Conservation (phyloP, 2,797 vertebrate genomes). For the Ctenopoma kingsleyae region DNA sequence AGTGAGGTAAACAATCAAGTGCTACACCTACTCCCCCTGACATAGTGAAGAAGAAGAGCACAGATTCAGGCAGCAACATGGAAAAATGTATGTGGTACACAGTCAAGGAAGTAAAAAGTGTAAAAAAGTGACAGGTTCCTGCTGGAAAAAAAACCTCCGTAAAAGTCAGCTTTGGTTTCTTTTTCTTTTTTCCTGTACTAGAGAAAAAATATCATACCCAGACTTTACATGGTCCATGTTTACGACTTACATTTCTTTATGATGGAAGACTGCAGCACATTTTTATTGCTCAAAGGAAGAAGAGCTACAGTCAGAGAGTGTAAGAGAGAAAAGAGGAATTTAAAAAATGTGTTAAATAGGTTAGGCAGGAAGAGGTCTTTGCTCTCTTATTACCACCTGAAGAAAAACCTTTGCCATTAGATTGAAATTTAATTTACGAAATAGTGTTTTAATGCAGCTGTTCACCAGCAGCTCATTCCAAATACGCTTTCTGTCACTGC, state of each 20-base stretch:
- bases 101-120: slow-evolving; percentile 45
- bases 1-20: slow-evolving; percentile 36
- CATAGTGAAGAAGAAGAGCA: slow-evolving; percentile 25
- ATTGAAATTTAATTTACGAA: slow-evolving; percentile 86
- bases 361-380: slow-evolving; percentile 55
- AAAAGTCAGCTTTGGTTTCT: slow-evolving; percentile 45
- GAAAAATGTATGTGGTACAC: slow-evolving; percentile 47
- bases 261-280: slow-evolving; percentile 45
- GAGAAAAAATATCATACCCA: slow-evolving; percentile 33
- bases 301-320: slow-evolving; percentile 47
- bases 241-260: slow-evolving; percentile 51
- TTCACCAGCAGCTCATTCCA: slow-evolving; percentile 77
- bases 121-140: slow-evolving; percentile 56
- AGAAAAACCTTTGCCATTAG: slow-evolving; percentile 84
- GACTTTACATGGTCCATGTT: slow-evolving; percentile 36
- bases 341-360: slow-evolving; percentile 63
- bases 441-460: slow-evolving; percentile 85
- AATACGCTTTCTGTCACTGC: slow-evolving; percentile 74
- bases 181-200: slow-evolving; percentile 18
- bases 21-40: slow-evolving; percentile 7
- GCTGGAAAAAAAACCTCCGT: slow-evolving; percentile 37
- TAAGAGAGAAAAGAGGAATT: slow-evolving; percentile 43
- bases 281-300: slow-evolving; percentile 54
- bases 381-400: slow-evolving; percentile 78
- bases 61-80: slow-evolving; percentile 42